Evolutionary conservation across 2,888 invertebrate genomes (phyloP), one percentile per base, ranked within the genome.

Genomic region (Drosophila anomalata): DNA sequence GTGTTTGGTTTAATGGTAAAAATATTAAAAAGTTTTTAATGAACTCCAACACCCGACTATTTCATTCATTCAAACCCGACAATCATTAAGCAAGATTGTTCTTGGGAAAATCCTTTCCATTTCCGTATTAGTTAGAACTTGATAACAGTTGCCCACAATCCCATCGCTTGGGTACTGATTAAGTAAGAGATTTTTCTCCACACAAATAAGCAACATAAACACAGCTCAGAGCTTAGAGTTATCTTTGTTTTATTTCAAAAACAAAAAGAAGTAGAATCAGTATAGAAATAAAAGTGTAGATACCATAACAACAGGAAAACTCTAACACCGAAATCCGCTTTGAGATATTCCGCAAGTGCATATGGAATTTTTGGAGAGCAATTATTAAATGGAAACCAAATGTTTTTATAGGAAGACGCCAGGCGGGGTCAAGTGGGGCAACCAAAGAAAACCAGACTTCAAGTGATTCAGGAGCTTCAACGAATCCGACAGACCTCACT

Each of bases 271-370:
- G 14, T n/a, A 12, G 48, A 22, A n/a, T 11, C 26, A 17, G 20
- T 17, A 46, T 46, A 33, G 26, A 11, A 42, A 70, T 42, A 36
- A 33, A 44, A 51, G 6, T 7, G 6, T 41, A 41, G 1, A 14
- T 26, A 31, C 22, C 20, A 50, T 55, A 50, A 42, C 14, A 57
- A 71, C 48, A 63, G 60, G 52, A 61, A 50, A 79, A 39, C 53
- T 52, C 87, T 67, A 76, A 72, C 55, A 78, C 71, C 63, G 20
- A 85, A 87, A 86, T 75, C 89, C 87, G 74, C 80, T 82, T 88
- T 77, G 55, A 69, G 58, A 72, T 63, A 56, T 72, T 71, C 56
- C 44, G 42, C 57, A 68, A 66, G 51, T 56, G 68, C 75, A 87
- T 62, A 77, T 71, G 69, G 69, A 69, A 73, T 69, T 72, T 83